Conservation (phyloP, 2,888 invertebrate genomes). For the Parelbella ahira region DNA sequence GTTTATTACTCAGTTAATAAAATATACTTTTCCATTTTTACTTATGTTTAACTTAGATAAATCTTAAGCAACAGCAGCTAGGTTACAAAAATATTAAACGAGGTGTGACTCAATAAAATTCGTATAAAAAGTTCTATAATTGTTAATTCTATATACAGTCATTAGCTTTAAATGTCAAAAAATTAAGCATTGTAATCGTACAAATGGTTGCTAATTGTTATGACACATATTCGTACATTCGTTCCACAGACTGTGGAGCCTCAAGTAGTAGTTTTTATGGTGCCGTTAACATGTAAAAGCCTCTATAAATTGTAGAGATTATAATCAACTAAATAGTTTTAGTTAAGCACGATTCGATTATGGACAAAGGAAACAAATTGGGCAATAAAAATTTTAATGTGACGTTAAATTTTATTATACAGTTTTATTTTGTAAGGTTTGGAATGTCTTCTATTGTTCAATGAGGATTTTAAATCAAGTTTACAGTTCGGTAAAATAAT, state of each 20-base stretch:
- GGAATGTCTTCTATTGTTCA: no score
- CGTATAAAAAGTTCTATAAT: no score
- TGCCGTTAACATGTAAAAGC: conserved; percentile 30
- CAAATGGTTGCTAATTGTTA: conserved; percentile 6
- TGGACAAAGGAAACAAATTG: no score
- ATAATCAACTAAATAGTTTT: conserved; percentile 25
- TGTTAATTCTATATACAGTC: no score
- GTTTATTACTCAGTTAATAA: no score
- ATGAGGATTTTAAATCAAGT: no score
- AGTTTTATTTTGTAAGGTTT: no score
- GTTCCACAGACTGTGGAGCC: conserved; percentile 11
- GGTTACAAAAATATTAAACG: conserved; percentile 18
- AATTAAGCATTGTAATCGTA: conserved; percentile 2
- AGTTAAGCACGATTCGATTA: conserved; percentile 17
- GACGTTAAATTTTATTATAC: no score
- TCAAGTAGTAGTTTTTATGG: conserved; percentile 29
- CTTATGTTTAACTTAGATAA: no score
- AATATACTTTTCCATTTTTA: no score
- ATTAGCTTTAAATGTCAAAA: background rate
- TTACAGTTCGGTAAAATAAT: no score
- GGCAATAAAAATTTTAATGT: no score
- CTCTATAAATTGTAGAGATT: conserved; percentile 30
- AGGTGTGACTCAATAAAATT: conserved; percentile 19
- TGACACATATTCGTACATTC: background rate
- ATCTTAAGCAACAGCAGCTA: conserved; percentile 17